Evolutionary conservation across 1,140 invertebrate species (phyloP).

Genomic region (Drosophila chauvacae): DNA sequence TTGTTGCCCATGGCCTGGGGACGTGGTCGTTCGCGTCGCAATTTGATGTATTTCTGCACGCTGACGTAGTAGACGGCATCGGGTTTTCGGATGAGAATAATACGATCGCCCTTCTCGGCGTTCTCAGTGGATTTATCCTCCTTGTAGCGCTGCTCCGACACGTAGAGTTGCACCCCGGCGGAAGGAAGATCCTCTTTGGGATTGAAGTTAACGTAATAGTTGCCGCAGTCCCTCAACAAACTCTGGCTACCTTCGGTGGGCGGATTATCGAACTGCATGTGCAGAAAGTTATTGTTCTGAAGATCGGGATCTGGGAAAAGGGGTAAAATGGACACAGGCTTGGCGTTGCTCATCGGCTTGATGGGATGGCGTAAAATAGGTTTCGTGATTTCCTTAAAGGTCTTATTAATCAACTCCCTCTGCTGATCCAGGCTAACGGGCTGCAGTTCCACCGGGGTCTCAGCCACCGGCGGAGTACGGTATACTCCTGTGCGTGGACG

Average conservation of each 20-base stretch:
- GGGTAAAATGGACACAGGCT: constrained; percentile 30
- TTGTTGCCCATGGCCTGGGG: constrained; percentile 12
- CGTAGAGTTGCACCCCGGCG: neutral
- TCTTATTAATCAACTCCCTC: constrained; percentile 32
- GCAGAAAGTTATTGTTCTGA: constrained; percentile 3
- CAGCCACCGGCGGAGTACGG: neutral
- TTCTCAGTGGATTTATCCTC: constrained; percentile 43
- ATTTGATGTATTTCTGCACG: constrained; percentile 31
- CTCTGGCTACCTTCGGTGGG: constrained; percentile 7
- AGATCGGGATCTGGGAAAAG: constrained; percentile 43
- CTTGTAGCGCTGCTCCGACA: constrained; percentile 57
- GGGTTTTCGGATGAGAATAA: constrained; percentile 19
- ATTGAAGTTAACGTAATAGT: constrained; percentile 46
- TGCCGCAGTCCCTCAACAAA: constrained; percentile 53
- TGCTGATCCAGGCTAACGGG: constrained; percentile 31
- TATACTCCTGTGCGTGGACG: constrained; percentile 12
- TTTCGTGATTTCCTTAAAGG: constrained; percentile 39
- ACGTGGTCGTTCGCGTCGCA: constrained; percentile 44
- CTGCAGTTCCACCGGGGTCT: neutral
- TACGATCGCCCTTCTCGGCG: constrained; percentile 20
- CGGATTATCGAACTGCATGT: constrained; percentile 43
- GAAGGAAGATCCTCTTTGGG: neutral
- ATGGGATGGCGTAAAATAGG: constrained; percentile 39
- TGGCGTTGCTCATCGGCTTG: constrained; percentile 17
- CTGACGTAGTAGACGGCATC: constrained; percentile 16